Conservation (phyloP, 2,113 vertebrate genomes). For the Peromyscus californicus region DNA sequence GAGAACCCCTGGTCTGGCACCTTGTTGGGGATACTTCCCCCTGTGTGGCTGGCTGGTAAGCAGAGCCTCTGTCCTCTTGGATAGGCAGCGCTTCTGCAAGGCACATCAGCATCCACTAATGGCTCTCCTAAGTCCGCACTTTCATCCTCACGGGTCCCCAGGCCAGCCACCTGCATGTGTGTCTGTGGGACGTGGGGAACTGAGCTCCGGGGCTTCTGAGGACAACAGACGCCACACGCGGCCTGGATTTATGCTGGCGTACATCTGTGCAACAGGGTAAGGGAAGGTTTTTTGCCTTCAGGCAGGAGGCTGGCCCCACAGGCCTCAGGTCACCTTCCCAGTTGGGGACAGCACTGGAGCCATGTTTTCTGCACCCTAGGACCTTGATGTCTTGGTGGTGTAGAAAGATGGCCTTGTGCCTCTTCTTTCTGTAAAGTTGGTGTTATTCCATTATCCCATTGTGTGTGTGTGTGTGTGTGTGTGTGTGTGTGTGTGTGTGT, state of each 20-base stretch:
- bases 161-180: not conserved
- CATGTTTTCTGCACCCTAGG: not conserved
- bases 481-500: not conserved
- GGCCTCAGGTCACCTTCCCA: slow-evolving; percentile 29
- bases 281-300: not conserved
- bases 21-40: not conserved
- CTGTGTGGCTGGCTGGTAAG: not conserved
- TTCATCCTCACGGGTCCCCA: not conserved
- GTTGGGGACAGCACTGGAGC: not conserved
- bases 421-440: not conserved
- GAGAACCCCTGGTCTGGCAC: not conserved
- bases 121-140: not conserved
- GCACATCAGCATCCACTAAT: not conserved
- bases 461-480: not conserved
- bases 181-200: not conserved
- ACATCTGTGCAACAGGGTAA: not conserved
- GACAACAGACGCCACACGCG: not conserved
- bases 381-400: not conserved
- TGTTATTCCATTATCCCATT: not conserved
- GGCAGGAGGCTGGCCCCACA: not conserved
- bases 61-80: not conserved
- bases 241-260: not conserved
- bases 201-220: not conserved
- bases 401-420: fast-evolving
- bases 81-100: not conserved